These are phyloP conservation scores for Daphoenositta chrysoptera DNA, from an alignment of 2,113 vertebrate genomes.

Conservation along the genomic window DNA sequence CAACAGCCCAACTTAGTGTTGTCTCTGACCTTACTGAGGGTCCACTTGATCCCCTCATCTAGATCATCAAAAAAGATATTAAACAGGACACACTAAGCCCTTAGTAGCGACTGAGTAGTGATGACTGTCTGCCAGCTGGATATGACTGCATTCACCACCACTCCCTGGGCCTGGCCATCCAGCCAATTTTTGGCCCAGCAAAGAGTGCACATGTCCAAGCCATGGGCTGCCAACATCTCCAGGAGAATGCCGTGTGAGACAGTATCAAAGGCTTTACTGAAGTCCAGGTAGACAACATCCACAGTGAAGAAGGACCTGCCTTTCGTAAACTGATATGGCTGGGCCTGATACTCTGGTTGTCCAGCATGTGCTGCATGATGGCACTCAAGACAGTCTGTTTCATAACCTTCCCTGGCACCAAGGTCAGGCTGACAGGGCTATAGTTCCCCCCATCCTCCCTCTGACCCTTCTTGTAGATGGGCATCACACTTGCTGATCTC, in stretches of 20 bases:
- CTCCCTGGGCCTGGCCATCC: fast-evolving
- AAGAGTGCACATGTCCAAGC: background rate
- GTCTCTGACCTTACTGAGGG: background rate
- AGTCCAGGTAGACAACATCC: background rate
- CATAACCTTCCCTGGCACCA: background rate
- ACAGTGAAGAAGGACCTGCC: background rate
- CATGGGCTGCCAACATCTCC: fast-evolving
- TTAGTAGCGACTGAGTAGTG: no score
- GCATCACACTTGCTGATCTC: background rate
- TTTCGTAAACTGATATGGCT: background rate
- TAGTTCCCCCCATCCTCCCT: background rate
- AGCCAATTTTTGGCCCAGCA: background rate
- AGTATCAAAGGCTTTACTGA: background rate
- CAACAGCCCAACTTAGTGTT: background rate
- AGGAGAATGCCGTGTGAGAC: background rate
- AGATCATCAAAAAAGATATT: background rate
- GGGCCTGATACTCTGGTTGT: background rate
- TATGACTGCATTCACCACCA: background rate
- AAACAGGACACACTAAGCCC: no score
- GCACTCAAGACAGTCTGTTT: background rate
- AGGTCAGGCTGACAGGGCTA: background rate
- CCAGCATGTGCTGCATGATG: no score
- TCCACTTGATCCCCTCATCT: background rate
- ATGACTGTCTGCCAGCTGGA: background rate
- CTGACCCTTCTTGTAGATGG: background rate